Evolutionary conservation across 1,140 invertebrate species (phyloP), one percentile per base, ranked within the genome.

Genomic region (Drosophila neocordata): DNA sequence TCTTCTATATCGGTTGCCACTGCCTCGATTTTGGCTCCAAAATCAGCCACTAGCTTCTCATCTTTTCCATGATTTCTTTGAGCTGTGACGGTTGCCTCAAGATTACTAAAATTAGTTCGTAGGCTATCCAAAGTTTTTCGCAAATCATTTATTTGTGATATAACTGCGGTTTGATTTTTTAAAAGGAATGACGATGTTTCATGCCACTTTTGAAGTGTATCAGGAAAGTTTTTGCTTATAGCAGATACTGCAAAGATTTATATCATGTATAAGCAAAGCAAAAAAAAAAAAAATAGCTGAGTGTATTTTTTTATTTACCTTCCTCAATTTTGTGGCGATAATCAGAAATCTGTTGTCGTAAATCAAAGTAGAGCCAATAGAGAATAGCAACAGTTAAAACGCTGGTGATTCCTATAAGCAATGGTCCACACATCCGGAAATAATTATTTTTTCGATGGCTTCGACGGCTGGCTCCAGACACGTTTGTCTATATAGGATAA

Each of bases 151-250:
- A 91, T 65, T 44, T 88, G 81, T 6, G 59, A 58, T 44, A 74
- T 61, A 27, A 89, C 73, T 20, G 61, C 64, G 0, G 93, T 94
- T 81, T 94, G 94, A 87, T 95, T 95, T 59, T 93, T 92, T 53
- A 94, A 92, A 12, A 95, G 90, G 64, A 93, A 92, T 80, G 92
- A 93, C 20, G 93, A 93, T 11, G 94, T 81, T n/a, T 93, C 93
- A 73, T 94, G 94, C 79, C 93, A 94, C 77, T 94, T 93, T 69
- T 94, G 94, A 18, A 95, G 75, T 13, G 93, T 93, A 66, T 94
- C 94, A 11, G 94, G 94, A 69, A 94, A 92, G 57, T 93, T 93
- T 90, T 94, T 93, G 80, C 92, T 94, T 44, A 93, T 93, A 12
- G 93, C 93, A 61, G 93, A 93, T 31, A 94, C 94, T 95, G 24